Percentiles rank a stretch among this genome's conserved stretches.
phyloP scores from a whole-genome alignment of 2,797 vertebrate genomes.

The Lerista edwardsae region DNA sequence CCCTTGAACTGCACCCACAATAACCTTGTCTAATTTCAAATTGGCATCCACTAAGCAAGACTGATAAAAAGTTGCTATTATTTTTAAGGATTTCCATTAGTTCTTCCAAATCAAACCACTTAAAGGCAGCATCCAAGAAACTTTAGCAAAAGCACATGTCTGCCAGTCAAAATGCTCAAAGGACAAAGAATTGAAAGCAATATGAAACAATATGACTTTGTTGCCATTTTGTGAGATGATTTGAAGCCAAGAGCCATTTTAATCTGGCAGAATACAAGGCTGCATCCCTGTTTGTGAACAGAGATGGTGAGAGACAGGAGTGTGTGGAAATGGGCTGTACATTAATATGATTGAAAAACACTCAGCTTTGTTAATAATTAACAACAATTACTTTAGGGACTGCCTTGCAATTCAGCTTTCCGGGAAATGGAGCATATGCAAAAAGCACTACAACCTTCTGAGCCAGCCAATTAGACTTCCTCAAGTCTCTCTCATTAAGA shows the following conservation, averaged over 20 bases:
- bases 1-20: background rate
- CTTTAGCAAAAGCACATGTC: background rate
- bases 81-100: background rate
- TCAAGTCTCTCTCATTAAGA: slow-evolving; percentile 14
- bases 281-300: slow-evolving; percentile 17
- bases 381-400: slow-evolving; percentile 62
- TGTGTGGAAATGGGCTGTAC: slow-evolving; percentile 63
- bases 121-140: background rate
- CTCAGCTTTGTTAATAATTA: slow-evolving; percentile 79
- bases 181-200: background rate
- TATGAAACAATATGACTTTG: slow-evolving; percentile 26
- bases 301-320: slow-evolving; percentile 25
- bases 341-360: slow-evolving; percentile 73
- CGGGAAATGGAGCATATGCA: slow-evolving; percentile 53
- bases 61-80: background rate
- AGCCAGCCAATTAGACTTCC: slow-evolving; percentile 4
- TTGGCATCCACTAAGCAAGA: background rate
- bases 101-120: slow-evolving; percentile 5
- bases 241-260: slow-evolving; percentile 36
- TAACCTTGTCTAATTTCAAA: background rate
- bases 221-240: background rate
- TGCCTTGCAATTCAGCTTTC: slow-evolving; percentile 56
- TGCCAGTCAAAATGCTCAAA: background rate
- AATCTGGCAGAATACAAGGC: slow-evolving; percentile 33
- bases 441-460: accelerated